These are phyloP conservation scores for Xenopus petersii DNA, from an alignment of 2,797 vertebrate genomes.

Conservation along the genomic window DNA sequence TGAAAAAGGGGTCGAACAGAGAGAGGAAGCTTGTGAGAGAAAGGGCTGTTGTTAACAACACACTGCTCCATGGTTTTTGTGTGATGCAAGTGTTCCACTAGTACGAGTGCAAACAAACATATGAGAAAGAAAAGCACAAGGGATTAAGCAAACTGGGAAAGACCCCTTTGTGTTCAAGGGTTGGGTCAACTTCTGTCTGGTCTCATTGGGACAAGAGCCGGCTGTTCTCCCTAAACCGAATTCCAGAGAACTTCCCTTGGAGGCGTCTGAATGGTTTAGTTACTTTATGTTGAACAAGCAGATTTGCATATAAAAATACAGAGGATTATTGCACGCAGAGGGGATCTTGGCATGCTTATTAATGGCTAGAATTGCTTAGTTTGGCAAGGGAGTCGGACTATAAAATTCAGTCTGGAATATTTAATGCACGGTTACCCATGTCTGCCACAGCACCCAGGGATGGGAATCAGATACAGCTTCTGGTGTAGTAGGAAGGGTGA, in stretches of 20 bases:
- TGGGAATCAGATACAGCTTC: no score
- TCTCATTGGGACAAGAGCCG: constrained; percentile 21
- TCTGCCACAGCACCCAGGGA: no score
- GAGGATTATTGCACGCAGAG: not conserved
- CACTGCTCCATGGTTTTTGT: constrained; percentile 19
- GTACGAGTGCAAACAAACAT: constrained; percentile 35
- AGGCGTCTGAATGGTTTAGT: not conserved
- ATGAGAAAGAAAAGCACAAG: constrained; percentile 18
- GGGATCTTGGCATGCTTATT: constrained; percentile 14
- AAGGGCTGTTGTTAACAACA: constrained; percentile 41
- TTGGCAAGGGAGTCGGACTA: not conserved
- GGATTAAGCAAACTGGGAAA: constrained; percentile 45
- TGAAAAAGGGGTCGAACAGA: not conserved
- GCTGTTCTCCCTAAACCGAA: constrained; percentile 1
- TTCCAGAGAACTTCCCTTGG: constrained; percentile 5
- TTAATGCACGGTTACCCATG: no score
- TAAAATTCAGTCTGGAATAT: not conserved
- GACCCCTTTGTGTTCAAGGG: constrained; percentile 33
- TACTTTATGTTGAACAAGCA: not conserved
- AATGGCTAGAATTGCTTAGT: constrained; percentile 7
- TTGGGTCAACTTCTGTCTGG: constrained; percentile 36
- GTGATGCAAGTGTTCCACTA: constrained; percentile 33
- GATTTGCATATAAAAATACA: constrained; percentile 1
- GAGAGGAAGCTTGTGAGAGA: not conserved
- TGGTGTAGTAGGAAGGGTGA: no score